Conservation (phyloP, 2,888 invertebrate species). For the Xestia c-nigrum region DNA sequence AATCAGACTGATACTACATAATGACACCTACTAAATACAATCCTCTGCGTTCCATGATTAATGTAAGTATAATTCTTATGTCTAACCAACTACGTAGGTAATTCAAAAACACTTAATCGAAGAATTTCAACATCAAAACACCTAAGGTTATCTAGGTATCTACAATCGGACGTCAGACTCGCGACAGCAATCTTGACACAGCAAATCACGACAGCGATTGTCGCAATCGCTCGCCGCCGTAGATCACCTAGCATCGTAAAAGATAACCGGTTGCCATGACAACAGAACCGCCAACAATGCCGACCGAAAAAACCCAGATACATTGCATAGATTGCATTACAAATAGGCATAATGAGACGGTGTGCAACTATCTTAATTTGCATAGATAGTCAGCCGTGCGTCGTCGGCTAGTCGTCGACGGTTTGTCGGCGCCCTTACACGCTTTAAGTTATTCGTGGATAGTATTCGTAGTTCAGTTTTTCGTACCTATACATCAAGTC, state of each 20-base stretch:
- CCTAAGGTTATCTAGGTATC: slow-evolving; percentile 23
- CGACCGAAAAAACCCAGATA: slow-evolving; percentile 86
- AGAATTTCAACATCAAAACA: not conserved
- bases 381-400: slow-evolving; percentile 81
- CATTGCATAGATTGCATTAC: slow-evolving; percentile 89
- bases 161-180: slow-evolving; percentile 14
- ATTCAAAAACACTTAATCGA: not conserved
- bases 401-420: slow-evolving; percentile 59
- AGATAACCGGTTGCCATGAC: slow-evolving; percentile 82
- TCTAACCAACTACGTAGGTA: not conserved
- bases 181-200: slow-evolving; percentile 46
- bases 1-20: not conserved
- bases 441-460: slow-evolving; percentile 47
- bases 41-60: not conserved
- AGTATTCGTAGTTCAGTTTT: too few relatives aligned
- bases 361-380: slow-evolving; percentile 82
- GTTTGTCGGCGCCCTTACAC: slow-evolving; percentile 45
- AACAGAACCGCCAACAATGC: slow-evolving; percentile 81
- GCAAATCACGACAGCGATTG: slow-evolving; percentile 48
- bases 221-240: slow-evolving; percentile 57
- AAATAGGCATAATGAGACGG: slow-evolving; percentile 85
- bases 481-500: not conserved
- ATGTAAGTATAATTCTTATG: not conserved
- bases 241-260: slow-evolving; percentile 71
- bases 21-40: not conserved